A percentile compares a stretch with the other conserved stretches of the same genome.
Evolutionary conservation across 2,113 vertebrate genomes (phyloP).

Genomic region (Ginglymostoma cirratum): DNA sequence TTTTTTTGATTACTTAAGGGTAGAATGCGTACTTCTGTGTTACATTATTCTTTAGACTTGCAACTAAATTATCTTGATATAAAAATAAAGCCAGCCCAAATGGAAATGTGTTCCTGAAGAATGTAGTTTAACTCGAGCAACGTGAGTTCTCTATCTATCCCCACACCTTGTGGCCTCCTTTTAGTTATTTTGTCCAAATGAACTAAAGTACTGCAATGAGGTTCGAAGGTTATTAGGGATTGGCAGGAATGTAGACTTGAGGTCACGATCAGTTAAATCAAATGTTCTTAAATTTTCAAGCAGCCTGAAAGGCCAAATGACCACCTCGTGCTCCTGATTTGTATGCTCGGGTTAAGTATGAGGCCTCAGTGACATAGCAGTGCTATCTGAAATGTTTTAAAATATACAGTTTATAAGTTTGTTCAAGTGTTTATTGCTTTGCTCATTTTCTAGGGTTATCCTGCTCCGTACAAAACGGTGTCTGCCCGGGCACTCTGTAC

Average conservation of each 20-base stretch:
- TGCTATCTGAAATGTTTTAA: not conserved
- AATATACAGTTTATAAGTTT: not conserved
- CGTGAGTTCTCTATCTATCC: not conserved
- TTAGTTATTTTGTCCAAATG: not conserved
- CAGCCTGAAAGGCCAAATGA: too few species aligned
- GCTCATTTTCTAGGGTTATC: conserved; percentile 62
- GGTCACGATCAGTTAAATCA: too few species aligned
- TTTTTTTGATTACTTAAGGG: not conserved
- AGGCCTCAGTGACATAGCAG: not conserved
- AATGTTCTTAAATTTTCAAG: too few species aligned
- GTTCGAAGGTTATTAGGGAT: too few species aligned
- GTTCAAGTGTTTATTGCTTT: not conserved
- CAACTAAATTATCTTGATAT: not conserved
- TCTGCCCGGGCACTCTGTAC: conserved; percentile 70
- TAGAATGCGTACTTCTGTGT: not conserved
- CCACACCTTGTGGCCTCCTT: not conserved
- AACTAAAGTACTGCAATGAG: not conserved
- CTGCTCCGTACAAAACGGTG: conserved; percentile 82
- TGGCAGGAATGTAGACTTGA: too few species aligned
- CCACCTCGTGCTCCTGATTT: too few species aligned
- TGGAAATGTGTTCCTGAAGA: not conserved
- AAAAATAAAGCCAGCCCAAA: not conserved
- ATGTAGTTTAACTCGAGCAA: not conserved
- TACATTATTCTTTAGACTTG: not conserved
- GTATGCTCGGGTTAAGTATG: too few species aligned